Conservation (phyloP, 2,888 invertebrate genomes). For the Drepanosiphum platanoidis region DNA sequence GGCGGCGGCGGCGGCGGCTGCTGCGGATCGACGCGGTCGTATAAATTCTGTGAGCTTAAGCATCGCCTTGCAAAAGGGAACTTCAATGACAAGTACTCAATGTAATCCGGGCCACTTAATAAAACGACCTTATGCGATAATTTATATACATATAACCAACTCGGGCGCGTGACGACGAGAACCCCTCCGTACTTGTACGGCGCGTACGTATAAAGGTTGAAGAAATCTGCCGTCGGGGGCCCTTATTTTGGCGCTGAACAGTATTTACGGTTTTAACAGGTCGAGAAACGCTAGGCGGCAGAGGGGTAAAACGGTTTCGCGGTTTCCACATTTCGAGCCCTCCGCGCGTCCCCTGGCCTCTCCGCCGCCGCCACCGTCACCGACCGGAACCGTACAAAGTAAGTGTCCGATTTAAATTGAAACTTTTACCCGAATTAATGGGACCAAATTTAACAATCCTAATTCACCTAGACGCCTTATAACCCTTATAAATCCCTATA, state of each 20-base stretch:
- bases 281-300: neutral
- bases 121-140: slow-evolving; percentile 55
- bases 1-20: too few relatives aligned
- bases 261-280: slow-evolving; percentile 51
- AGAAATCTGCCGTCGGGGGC: slow-evolving; percentile 35
- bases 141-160: slow-evolving; percentile 51
- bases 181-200: too few relatives aligned
- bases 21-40: slow-evolving; percentile 31
- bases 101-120: slow-evolving; percentile 58
- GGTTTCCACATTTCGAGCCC: slow-evolving; percentile 49
- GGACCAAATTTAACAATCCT: slow-evolving; percentile 61
- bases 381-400: slow-evolving; percentile 49
- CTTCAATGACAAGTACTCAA: slow-evolving; percentile 52
- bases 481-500: slow-evolving; percentile 60
- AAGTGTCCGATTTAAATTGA: slow-evolving; percentile 62
- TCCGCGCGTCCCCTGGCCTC: neutral
- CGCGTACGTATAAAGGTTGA: slow-evolving; percentile 42
- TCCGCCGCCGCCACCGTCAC: slow-evolving; percentile 22
- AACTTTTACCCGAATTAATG: slow-evolving; percentile 62
- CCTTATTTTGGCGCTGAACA: slow-evolving; percentile 28
- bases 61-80: slow-evolving; percentile 41
- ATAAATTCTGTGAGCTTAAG: slow-evolving; percentile 42
- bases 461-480: slow-evolving; percentile 61
- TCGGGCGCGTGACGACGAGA: neutral
- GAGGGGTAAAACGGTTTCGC: slow-evolving; percentile 52